phyloP scores from a whole-genome alignment of 2,888 invertebrate species.

The Ptilodon capucinus region DNA sequence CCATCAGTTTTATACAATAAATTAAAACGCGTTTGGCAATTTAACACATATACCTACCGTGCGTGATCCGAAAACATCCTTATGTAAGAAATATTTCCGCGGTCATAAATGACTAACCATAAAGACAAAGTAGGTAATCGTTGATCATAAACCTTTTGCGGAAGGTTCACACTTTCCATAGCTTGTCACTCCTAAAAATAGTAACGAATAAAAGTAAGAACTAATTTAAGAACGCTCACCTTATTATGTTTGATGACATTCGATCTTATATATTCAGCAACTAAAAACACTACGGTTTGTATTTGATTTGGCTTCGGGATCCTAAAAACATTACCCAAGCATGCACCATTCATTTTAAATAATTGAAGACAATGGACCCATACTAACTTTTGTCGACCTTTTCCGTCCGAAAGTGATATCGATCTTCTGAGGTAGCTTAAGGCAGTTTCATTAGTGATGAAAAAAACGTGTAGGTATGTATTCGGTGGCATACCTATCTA shows the following conservation, averaged over 20 bases:
- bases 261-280: no score
- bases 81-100: conserved; percentile 6
- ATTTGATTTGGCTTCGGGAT: no score
- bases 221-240: no score
- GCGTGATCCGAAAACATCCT: neutral
- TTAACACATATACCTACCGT: neutral
- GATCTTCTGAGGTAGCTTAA: conserved; percentile 8
- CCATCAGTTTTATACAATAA: conserved; percentile 11
- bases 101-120: neutral
- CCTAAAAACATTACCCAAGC: no score
- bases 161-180: conserved; percentile 25
- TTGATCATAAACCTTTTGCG: conserved; percentile 21
- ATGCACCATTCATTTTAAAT: neutral
- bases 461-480: neutral
- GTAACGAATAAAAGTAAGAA: neutral
- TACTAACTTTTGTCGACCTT: conserved; percentile 7
- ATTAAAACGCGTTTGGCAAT: neutral
- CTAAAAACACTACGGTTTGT: no score
- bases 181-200: conserved; percentile 4
- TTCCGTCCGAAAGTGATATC: conserved; percentile 29
- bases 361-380: conserved; percentile 9
- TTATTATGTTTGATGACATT: no score
- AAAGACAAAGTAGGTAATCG: conserved; percentile 6
- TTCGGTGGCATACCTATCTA: no score
- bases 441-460: conserved; percentile 4